Evolutionary conservation across 2,888 invertebrate species (phyloP).

Genomic region (Quadroppia sp.): DNA sequence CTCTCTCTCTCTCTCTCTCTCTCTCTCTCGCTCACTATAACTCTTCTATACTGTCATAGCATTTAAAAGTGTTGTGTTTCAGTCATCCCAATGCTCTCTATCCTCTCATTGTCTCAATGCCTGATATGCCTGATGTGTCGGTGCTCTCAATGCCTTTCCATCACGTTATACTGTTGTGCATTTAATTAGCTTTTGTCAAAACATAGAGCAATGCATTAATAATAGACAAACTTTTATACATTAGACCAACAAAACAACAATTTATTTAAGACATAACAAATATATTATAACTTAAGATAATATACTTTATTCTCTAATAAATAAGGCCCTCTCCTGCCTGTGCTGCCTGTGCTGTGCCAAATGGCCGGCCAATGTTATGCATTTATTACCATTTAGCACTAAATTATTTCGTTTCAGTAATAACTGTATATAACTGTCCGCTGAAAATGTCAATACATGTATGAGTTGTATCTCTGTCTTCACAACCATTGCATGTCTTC

Average conservation of each 20-base stretch:
- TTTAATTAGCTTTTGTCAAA: slow-evolving; percentile 28
- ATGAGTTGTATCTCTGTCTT: not conserved
- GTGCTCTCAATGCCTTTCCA: too few relatives aligned
- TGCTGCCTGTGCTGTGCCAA: not conserved
- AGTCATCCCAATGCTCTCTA: too few relatives aligned
- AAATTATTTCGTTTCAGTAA: slow-evolving; percentile 19
- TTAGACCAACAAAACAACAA: not conserved
- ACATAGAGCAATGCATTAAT: slow-evolving; percentile 7
- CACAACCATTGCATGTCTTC: not conserved
- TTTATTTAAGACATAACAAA: slow-evolving; percentile 7
- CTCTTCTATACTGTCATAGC: not conserved
- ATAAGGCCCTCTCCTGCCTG: not conserved
- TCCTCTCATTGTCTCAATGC: too few relatives aligned
- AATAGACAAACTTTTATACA: slow-evolving; percentile 1
- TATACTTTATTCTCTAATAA: not conserved
- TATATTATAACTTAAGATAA: not conserved
- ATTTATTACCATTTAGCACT: not conserved
- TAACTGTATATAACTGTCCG: slow-evolving; percentile 1
- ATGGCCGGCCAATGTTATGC: not conserved
- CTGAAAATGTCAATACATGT: not conserved
- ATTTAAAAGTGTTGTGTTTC: not conserved
- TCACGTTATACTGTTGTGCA: slow-evolving; percentile 11
- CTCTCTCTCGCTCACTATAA: too few relatives aligned
- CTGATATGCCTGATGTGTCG: too few relatives aligned
- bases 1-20: too few relatives aligned